Percentiles rank a stretch among this genome's conserved stretches.
Conservation (phyloP, 2,888 invertebrate genomes). For the Tetheella fluctuosa region DNA sequence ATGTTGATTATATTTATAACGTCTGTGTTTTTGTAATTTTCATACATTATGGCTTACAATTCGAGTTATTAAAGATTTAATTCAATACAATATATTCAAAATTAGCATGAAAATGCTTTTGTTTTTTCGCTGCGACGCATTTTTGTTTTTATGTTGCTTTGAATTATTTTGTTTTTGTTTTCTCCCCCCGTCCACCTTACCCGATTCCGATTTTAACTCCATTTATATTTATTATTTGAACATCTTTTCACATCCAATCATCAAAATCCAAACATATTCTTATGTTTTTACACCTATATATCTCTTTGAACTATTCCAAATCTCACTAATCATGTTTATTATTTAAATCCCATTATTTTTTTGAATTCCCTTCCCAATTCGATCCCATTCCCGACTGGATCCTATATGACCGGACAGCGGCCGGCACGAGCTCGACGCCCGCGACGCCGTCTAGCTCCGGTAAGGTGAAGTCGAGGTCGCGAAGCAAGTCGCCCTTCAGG, state of each 20-base stretch:
- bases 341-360: not conserved
- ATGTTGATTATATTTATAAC: conserved; percentile 49
- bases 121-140: conserved; percentile 73
- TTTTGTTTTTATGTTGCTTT: conserved; percentile 78
- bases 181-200: conserved; percentile 42
- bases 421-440: conserved; percentile 73
- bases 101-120: conserved; percentile 67
- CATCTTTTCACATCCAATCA: conserved; percentile 18
- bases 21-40: conserved; percentile 67
- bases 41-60: conserved; percentile 29
- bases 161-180: conserved; percentile 69
- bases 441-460: conserved; percentile 82
- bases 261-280: not conserved
- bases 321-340: not conserved
- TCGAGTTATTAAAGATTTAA: conserved; percentile 17
- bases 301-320: conserved; percentile 14
- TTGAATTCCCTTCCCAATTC: not conserved
- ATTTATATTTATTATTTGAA: conserved; percentile 22
- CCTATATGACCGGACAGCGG: conserved; percentile 55
- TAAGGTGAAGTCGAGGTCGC: conserved; percentile 92
- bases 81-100: conserved; percentile 18
- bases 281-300: not conserved
- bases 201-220: conserved; percentile 18
- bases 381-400: conserved; percentile 13
- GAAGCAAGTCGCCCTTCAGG: conserved; percentile 97